phyloP scores from a whole-genome alignment of 2,797 vertebrate genomes.

The Microchirus variegatus region DNA sequence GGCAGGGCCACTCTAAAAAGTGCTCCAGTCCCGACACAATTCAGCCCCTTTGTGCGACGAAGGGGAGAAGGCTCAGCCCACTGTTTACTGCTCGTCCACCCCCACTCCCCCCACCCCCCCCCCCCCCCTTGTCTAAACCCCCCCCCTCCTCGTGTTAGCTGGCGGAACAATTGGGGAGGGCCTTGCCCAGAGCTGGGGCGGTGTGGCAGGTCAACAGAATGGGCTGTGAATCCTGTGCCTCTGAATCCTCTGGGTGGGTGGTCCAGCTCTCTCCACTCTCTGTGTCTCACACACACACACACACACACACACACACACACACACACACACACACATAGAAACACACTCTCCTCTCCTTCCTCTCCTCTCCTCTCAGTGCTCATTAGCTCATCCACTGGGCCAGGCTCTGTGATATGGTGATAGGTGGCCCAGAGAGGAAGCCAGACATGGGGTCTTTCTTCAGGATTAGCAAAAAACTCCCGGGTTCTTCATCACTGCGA shows the following conservation, averaged over 20 bases:
- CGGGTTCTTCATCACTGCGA: slow-evolving; percentile 17
- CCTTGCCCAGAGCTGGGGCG: slow-evolving; percentile 79
- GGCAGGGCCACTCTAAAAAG: slow-evolving; percentile 82
- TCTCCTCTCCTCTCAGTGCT: slow-evolving; percentile 31
- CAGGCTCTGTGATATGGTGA: slow-evolving; percentile 68
- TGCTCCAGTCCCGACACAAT: slow-evolving; percentile 82
- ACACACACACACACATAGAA: slow-evolving; percentile 58
- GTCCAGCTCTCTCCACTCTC: slow-evolving; percentile 74
- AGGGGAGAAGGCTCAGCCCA: slow-evolving; percentile 76
- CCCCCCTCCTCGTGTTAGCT: slow-evolving; percentile 74
- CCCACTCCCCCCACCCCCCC: slow-evolving; percentile 49
- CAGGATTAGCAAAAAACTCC: slow-evolving; percentile 48
- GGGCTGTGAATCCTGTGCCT: slow-evolving; percentile 85
- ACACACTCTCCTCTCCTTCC: slow-evolving; percentile 42
- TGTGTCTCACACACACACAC: slow-evolving; percentile 59
- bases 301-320: slow-evolving; percentile 57
- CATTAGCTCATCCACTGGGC: slow-evolving; percentile 78
- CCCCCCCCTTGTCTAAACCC: slow-evolving; percentile 26
- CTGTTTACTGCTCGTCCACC: slow-evolving; percentile 79
- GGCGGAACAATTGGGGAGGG: slow-evolving; percentile 84
- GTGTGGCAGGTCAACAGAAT: slow-evolving; percentile 86
- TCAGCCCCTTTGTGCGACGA: slow-evolving; percentile 82
- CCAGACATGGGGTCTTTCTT: slow-evolving; percentile 52
- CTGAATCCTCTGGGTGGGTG: slow-evolving; percentile 86
- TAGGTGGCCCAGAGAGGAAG: slow-evolving; percentile 67